Evolutionary conservation across 2,797 vertebrate species (phyloP).

Genomic region (Phaenicophaeus curvirostris): DNA sequence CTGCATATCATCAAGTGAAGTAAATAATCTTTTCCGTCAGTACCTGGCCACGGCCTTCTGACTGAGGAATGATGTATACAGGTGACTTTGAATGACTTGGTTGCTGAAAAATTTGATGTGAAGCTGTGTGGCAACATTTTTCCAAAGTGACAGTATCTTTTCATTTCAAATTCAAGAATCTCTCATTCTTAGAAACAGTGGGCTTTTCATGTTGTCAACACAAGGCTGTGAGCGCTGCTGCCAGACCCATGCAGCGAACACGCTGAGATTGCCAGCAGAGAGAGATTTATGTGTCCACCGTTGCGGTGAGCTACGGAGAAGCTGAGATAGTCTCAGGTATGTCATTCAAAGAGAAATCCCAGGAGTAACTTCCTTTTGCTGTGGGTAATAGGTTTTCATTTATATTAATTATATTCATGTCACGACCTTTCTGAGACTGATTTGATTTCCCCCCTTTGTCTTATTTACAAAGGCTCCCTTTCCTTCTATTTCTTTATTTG

Average conservation of each 20-base stretch:
- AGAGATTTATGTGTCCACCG: neutral
- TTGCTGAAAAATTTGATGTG: neutral
- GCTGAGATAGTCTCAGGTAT: neutral
- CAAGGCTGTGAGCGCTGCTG: neutral
- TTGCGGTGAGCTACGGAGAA: neutral
- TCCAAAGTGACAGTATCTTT: neutral
- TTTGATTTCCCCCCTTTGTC: neutral
- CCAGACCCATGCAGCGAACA: neutral
- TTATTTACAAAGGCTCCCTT: neutral
- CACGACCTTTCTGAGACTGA: neutral
- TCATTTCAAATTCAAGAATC: neutral
- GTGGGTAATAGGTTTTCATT: neutral
- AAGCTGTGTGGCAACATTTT: neutral
- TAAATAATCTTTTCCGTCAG: neutral
- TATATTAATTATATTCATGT: neutral
- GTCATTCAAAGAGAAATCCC: neutral
- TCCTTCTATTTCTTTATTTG: slow-evolving; percentile 2
- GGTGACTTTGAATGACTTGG: neutral
- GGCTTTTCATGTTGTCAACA: neutral
- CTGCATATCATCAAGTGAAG: neutral
- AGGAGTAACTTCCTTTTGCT: neutral
- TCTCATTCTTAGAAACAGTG: neutral
- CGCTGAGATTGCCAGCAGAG: neutral
- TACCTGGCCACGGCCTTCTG: neutral
- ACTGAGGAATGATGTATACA: neutral